phyloP scores from a whole-genome alignment of 2,888 invertebrate species.

The Onchidella celtica region DNA sequence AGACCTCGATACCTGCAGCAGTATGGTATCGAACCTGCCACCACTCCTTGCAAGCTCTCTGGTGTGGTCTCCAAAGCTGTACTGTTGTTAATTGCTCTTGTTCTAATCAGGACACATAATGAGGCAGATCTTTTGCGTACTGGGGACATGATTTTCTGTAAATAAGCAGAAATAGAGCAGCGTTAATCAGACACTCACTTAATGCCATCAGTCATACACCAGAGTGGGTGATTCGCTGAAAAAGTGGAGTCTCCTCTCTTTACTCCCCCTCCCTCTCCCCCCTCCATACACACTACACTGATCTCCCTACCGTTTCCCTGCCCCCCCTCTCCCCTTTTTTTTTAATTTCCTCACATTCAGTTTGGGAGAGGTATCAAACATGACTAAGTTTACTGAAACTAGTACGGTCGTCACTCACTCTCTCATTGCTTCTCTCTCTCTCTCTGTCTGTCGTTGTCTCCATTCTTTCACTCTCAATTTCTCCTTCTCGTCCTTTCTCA shows the following conservation, averaged over 20 bases:
- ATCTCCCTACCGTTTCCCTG: no score
- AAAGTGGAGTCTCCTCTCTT: not conserved
- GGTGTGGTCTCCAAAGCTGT: no score
- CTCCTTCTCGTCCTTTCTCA: not conserved
- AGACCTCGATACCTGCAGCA: no score
- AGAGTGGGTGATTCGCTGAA: no score
- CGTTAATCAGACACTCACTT: not conserved
- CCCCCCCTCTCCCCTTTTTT: no score
- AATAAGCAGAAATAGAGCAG: not conserved
- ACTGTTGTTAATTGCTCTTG: not conserved
- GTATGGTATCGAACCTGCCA: no score
- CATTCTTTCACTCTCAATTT: not conserved
- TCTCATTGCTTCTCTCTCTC: not conserved
- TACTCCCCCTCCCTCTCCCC: not conserved
- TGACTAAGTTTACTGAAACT: no score
- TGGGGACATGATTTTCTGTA: not conserved
- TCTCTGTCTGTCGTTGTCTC: constrained; percentile 2
- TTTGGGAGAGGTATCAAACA: no score
- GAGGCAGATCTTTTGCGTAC: not conserved
- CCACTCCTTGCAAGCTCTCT: no score
- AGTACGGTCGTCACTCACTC: no score
- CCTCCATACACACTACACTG: no score
- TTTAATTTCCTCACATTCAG: no score
- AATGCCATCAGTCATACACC: not conserved
- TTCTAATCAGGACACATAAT: not conserved